Percentiles rank a stretch among this genome's conserved stretches.
These are phyloP conservation scores for Australoheros facetus DNA, from an alignment of 2,797 vertebrate genomes.

Conservation along the genomic window DNA sequence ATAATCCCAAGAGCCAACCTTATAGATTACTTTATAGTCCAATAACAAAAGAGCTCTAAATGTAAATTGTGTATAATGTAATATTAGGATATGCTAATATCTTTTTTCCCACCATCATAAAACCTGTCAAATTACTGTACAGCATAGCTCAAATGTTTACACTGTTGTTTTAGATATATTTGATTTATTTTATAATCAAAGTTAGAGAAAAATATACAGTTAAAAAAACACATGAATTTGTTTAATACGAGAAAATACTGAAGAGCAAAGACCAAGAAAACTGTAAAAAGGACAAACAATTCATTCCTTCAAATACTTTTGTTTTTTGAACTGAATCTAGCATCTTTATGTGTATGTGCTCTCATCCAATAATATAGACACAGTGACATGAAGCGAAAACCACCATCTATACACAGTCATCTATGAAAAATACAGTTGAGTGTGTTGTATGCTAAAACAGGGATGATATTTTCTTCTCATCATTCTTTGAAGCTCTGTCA, in stretches of 20 bases:
- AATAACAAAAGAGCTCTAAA: not conserved
- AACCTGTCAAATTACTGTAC: not conserved
- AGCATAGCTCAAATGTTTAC: not conserved
- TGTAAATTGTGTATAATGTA: not conserved
- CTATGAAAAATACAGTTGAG: slow-evolving; percentile 7
- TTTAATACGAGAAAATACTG: not conserved
- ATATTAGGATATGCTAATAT: not conserved
- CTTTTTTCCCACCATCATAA: not conserved
- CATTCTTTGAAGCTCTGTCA: slow-evolving; percentile 33
- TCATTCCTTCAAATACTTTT: not conserved
- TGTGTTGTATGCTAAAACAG: slow-evolving; percentile 16
- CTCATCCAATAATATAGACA: slow-evolving; percentile 4
- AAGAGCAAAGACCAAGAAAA: not conserved
- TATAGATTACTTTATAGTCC: not conserved
- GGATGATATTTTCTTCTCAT: slow-evolving; percentile 32
- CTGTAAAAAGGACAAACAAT: not conserved
- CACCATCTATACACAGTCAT: not conserved
- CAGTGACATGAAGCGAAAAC: slow-evolving; percentile 3
- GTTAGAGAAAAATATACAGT: not conserved
- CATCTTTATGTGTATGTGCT: not conserved
- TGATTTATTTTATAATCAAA: not conserved
- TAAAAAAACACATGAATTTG: not conserved
- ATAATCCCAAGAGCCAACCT: not conserved
- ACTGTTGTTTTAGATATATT: not conserved
- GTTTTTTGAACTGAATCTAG: not conserved